Percentiles rank a stretch among this genome's conserved stretches.
Evolutionary conservation across 1,140 invertebrate genomes (phyloP).

Genomic region (Caenorhabditis tropicalis): DNA sequence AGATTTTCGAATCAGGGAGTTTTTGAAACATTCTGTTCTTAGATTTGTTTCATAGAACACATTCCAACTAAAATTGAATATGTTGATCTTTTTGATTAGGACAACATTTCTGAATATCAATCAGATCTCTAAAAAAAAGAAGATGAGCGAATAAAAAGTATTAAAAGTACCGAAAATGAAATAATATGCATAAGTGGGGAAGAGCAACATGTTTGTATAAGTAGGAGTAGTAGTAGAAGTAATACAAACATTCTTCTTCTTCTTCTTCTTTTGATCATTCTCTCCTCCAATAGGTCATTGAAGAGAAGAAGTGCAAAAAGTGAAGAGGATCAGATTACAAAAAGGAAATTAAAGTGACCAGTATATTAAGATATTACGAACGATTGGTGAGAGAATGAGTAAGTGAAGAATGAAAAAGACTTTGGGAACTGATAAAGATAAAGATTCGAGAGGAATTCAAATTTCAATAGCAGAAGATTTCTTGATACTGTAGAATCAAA

Average conservation of each 20-base stretch:
- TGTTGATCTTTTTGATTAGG: too few relatives aligned
- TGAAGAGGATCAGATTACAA: background rate
- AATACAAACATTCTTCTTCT: background rate
- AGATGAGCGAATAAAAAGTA: background rate
- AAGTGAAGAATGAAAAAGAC: too few relatives aligned
- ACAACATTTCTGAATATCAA: too few relatives aligned
- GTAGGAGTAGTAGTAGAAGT: background rate
- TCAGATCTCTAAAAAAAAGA: background rate
- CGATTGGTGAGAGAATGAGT: background rate
- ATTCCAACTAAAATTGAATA: too few relatives aligned
- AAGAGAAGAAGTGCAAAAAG: background rate
- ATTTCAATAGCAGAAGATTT: too few relatives aligned
- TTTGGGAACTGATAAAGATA: too few relatives aligned
- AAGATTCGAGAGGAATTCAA: too few relatives aligned
- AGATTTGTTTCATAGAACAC: too few relatives aligned
- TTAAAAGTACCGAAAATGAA: background rate
- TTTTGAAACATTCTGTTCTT: too few relatives aligned
- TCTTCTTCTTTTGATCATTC: background rate
- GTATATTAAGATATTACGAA: too few relatives aligned
- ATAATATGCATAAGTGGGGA: background rate
- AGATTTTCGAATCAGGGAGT: too few relatives aligned
- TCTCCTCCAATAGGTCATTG: background rate
- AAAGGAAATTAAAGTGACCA: constrained; percentile 3
- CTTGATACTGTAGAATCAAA: too few relatives aligned
- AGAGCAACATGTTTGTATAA: background rate